Evolutionary conservation across 2,797 vertebrate species (phyloP).

Genomic region (Protonibea diacanthus): DNA sequence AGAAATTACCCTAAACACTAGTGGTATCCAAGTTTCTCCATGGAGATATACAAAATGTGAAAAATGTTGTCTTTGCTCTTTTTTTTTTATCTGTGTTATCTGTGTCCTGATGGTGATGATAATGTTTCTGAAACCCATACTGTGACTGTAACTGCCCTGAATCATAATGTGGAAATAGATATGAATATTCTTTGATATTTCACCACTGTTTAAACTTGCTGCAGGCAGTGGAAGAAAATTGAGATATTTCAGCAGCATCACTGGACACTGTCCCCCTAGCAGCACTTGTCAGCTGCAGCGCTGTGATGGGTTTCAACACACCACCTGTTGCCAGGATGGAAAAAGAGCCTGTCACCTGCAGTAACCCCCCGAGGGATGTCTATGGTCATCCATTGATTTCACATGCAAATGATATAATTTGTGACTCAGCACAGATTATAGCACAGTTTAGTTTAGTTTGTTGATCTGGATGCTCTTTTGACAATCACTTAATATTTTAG

Average conservation of each 20-base stretch:
- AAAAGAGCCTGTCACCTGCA: slow-evolving; percentile 28
- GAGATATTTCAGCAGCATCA: slow-evolving; percentile 29
- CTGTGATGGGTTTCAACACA: slow-evolving; percentile 34
- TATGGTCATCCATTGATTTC: slow-evolving; percentile 3
- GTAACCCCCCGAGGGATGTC: slow-evolving; percentile 32
- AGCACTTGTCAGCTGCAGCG: slow-evolving; percentile 49
- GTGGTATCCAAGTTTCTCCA: neutral
- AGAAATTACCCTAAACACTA: neutral
- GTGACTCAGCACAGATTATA: neutral
- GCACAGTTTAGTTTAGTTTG: neutral
- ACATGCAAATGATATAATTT: slow-evolving; percentile 1
- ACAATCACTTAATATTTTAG: slow-evolving; percentile 26
- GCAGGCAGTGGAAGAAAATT: neutral
- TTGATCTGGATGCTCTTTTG: slow-evolving; percentile 2
- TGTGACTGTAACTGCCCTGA: neutral
- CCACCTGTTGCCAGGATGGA: slow-evolving; percentile 41
- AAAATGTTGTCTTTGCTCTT: neutral
- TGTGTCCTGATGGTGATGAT: neutral
- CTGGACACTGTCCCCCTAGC: slow-evolving; percentile 24
- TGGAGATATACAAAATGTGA: neutral
- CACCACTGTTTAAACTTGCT: slow-evolving; percentile 14
- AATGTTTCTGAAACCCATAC: neutral
- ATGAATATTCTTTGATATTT: slow-evolving; percentile 27
- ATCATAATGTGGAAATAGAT: slow-evolving; percentile 1
- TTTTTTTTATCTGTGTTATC: neutral